These are phyloP conservation scores for Nebria salina DNA, from an alignment of 2,888 invertebrate species.

Conservation along the genomic window DNA sequence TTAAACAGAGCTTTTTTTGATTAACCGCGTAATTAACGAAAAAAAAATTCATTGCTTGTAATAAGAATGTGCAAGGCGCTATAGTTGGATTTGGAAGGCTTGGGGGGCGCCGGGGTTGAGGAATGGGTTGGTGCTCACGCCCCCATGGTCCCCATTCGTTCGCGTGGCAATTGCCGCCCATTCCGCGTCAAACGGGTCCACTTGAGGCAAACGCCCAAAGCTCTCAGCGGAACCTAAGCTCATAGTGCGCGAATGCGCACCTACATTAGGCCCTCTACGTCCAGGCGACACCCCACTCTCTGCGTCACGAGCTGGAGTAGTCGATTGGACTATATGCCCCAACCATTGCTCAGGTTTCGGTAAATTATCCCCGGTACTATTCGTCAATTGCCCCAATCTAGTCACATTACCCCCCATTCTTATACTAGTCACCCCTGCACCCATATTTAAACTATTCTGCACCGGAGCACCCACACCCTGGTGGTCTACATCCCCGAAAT, in stretches of 20 bases:
- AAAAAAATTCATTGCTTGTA: slow-evolving; percentile 27
- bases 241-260: slow-evolving; percentile 65
- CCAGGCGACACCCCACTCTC: slow-evolving; percentile 62
- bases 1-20: slow-evolving; percentile 2
- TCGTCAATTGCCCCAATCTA: not conserved
- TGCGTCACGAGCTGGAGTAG: slow-evolving; percentile 58
- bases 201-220: slow-evolving; percentile 53
- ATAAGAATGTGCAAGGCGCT: slow-evolving; percentile 55
- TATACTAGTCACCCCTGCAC: not conserved
- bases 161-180: slow-evolving; percentile 77
- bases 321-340: slow-evolving; percentile 74
- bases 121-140: slow-evolving; percentile 71
- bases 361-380: slow-evolving; percentile 60
- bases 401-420: not conserved
- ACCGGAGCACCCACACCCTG: no score
- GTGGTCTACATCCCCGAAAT: not conserved
- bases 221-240: slow-evolving; percentile 65
- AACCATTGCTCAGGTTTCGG: slow-evolving; percentile 88
- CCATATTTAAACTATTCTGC: no score
- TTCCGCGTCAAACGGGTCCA: slow-evolving; percentile 86
- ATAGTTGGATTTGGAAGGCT: slow-evolving; percentile 71
- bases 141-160: slow-evolving; percentile 63
- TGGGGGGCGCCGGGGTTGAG: slow-evolving; percentile 65
- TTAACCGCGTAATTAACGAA: slow-evolving; percentile 13
- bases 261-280: slow-evolving; percentile 66